phyloP scores from a whole-genome alignment of 92 coral and sea anemone species.

The Epizoanthus ramosus region DNA sequence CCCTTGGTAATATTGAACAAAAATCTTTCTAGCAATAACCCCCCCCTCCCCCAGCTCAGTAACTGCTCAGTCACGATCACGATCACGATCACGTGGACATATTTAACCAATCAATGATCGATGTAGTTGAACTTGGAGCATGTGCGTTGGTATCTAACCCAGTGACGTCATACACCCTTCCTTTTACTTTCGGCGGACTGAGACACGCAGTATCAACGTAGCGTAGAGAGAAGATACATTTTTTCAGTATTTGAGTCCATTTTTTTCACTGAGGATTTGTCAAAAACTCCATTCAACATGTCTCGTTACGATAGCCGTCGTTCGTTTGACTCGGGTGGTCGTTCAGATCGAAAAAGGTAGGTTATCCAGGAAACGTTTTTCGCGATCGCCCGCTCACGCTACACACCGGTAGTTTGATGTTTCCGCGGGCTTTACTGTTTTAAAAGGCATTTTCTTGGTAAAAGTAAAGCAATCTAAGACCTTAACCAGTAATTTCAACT shows the following conservation, averaged over 20 bases:
- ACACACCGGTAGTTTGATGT: too few relatives aligned
- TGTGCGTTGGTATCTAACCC: background rate
- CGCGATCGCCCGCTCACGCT: too few relatives aligned
- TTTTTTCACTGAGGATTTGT: conserved; percentile 16
- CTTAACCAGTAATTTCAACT: too few relatives aligned
- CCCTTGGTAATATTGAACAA: too few relatives aligned
- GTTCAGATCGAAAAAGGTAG: conserved; percentile 99
- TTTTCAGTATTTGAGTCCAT: conserved; percentile 1
- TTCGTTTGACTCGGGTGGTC: conserved; percentile 93
- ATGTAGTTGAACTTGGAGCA: conserved; percentile 32
- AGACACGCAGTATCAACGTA: background rate
- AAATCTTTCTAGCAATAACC: too few relatives aligned
- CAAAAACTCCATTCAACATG: conserved; percentile 70
- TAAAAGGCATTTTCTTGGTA: too few relatives aligned
- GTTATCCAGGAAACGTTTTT: background rate
- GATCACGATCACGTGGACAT: too few relatives aligned
- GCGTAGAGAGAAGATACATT: background rate
- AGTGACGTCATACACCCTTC: conserved; percentile 14
- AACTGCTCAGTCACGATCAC: too few relatives aligned
- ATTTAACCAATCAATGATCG: background rate
- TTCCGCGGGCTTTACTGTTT: too few relatives aligned
- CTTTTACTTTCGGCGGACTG: conserved; percentile 20
- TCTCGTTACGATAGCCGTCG: conserved; percentile 96
- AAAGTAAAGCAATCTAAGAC: too few relatives aligned
- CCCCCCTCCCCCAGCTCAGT: too few relatives aligned